Percentiles rank a stretch among this genome's conserved stretches.
These are phyloP conservation scores for Kryptolebias marmoratus DNA, from an alignment of 2,113 vertebrate species.

Conservation along the genomic window DNA sequence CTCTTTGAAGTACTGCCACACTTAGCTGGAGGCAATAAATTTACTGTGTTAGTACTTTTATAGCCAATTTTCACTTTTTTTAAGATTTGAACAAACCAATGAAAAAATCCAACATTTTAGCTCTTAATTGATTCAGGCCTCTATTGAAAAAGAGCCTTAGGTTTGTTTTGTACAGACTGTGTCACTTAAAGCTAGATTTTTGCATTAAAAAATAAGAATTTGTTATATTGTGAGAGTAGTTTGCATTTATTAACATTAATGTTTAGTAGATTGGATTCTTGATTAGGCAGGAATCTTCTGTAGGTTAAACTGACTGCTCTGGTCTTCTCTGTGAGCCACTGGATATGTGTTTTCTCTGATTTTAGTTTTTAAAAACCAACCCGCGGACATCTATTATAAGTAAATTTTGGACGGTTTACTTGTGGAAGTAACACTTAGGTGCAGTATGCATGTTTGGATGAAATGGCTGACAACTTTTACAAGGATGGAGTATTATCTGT, in stretches of 20 bases:
- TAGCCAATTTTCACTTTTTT: slow-evolving; percentile 31
- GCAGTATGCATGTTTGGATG: not conserved
- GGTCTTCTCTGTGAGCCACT: slow-evolving; percentile 35
- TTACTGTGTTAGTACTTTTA: slow-evolving; percentile 34
- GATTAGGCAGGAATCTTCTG: slow-evolving; percentile 54
- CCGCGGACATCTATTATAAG: slow-evolving; percentile 12
- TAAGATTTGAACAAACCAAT: slow-evolving; percentile 32
- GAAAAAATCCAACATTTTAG: slow-evolving; percentile 18
- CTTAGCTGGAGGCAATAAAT: slow-evolving; percentile 22
- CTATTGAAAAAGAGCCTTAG: not conserved
- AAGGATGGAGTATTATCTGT: not conserved
- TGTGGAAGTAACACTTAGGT: not conserved
- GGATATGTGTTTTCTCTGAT: slow-evolving; percentile 22
- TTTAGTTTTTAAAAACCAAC: slow-evolving; percentile 19
- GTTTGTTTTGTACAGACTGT: slow-evolving; percentile 36
- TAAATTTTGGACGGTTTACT: slow-evolving; percentile 6
- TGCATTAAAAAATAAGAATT: slow-evolving; percentile 30
- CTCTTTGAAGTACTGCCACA: slow-evolving; percentile 33
- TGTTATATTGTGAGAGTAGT: slow-evolving; percentile 49
- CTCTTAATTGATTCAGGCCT: slow-evolving; percentile 21
- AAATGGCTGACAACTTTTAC: too few species aligned
- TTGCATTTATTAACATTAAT: slow-evolving; percentile 48
- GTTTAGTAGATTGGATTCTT: slow-evolving; percentile 50
- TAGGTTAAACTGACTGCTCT: slow-evolving; percentile 52
- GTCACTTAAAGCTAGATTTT: slow-evolving; percentile 35